A percentile compares a stretch with the other conserved stretches of the same genome.
Evolutionary conservation across 2,113 vertebrate genomes (phyloP).

Genomic region (Leucopsar rothschildi): DNA sequence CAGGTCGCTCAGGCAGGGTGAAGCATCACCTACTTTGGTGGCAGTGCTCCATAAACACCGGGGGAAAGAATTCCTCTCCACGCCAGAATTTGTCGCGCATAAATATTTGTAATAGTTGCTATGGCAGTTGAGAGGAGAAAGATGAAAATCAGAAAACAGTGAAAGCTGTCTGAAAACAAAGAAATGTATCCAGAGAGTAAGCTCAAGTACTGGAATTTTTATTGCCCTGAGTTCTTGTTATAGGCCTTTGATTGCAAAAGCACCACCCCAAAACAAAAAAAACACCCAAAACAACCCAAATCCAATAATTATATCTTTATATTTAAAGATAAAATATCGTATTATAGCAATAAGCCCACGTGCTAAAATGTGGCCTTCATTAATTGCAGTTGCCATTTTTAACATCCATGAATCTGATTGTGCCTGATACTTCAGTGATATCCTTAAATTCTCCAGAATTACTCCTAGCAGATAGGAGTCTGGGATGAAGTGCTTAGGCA

Average conservation of each 20-base stretch:
- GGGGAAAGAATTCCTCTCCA: constrained; percentile 56
- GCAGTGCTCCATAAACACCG: constrained; percentile 53
- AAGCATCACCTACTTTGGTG: constrained; percentile 75
- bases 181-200: constrained; percentile 69
- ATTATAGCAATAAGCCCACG: background rate
- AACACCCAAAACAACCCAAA: background rate
- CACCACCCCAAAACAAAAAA: background rate
- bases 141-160: constrained; percentile 70
- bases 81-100: constrained; percentile 70
- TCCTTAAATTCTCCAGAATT: background rate
- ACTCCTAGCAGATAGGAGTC: background rate
- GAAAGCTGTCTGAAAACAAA: constrained; percentile 71
- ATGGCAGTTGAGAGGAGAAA: constrained; percentile 75
- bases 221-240: background rate
- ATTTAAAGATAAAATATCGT: background rate
- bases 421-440: background rate
- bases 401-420: background rate
- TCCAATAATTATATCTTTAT: background rate
- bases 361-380: background rate
- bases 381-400: background rate
- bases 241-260: background rate
- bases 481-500: background rate
- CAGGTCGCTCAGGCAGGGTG: constrained; percentile 67
- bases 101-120: constrained; percentile 85
- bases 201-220: constrained; percentile 16